Evolutionary conservation across 2,888 invertebrate species (phyloP).

Genomic region (Drosophila acutilabella): DNA sequence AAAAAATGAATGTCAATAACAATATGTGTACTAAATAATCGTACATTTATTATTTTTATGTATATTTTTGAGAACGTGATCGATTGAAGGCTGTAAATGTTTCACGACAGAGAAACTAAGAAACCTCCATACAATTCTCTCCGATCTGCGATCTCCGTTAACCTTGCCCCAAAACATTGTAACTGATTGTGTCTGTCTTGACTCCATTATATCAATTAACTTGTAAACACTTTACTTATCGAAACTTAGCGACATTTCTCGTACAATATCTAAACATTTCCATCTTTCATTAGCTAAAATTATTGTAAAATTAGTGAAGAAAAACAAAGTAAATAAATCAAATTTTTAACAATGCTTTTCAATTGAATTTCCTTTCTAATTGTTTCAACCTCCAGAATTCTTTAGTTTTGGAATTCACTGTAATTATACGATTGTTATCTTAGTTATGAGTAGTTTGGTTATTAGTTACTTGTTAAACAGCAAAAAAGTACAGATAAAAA

Average conservation of each 20-base stretch:
- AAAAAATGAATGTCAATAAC: neutral
- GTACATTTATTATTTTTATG: slow-evolving; percentile 11
- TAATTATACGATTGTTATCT: slow-evolving; percentile 19
- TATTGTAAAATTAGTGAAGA: neutral
- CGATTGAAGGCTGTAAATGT: slow-evolving; percentile 36
- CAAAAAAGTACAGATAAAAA: neutral
- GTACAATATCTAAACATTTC: slow-evolving; percentile 8
- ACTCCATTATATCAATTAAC: slow-evolving; percentile 55
- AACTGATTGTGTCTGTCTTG: slow-evolving; percentile 8
- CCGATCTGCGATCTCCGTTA: neutral
- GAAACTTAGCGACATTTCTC: slow-evolving; percentile 15
- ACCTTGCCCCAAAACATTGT: slow-evolving; percentile 21
- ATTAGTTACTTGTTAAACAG: slow-evolving; percentile 16
- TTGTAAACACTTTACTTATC: slow-evolving; percentile 60
- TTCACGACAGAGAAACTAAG: slow-evolving; percentile 1
- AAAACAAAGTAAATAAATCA: neutral
- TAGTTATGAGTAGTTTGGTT: slow-evolving; percentile 5
- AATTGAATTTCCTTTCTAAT: slow-evolving; percentile 8
- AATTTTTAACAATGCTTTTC: neutral
- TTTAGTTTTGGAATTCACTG: slow-evolving; percentile 4
- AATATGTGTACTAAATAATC: neutral
- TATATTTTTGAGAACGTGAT: slow-evolving; percentile 44
- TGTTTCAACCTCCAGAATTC: slow-evolving; percentile 19
- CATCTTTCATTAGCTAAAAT: slow-evolving; percentile 21
- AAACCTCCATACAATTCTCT: slow-evolving; percentile 7